Evolutionary conservation across 2,888 invertebrate genomes (phyloP).

Genomic region (Anorthoa munda): DNA sequence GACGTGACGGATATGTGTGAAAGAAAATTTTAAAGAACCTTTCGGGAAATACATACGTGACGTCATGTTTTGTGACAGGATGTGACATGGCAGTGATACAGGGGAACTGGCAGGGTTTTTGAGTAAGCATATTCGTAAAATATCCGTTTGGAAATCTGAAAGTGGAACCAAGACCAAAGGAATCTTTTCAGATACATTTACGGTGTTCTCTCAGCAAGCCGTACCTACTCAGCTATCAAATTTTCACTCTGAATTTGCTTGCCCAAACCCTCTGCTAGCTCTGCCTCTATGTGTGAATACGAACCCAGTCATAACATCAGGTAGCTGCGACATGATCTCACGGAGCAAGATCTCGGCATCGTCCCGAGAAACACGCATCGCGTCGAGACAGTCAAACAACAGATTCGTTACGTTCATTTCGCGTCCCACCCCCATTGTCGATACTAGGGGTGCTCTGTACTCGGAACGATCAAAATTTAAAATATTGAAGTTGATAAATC

Average conservation of each 20-base stretch:
- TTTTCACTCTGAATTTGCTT: too few relatives aligned
- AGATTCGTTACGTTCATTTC: constrained; percentile 82
- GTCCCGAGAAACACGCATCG: constrained; percentile 82
- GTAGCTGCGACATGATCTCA: constrained; percentile 77
- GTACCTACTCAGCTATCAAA: too few relatives aligned
- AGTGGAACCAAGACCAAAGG: too few relatives aligned
- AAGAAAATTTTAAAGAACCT: too few relatives aligned
- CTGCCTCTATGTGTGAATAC: constrained; percentile 20
- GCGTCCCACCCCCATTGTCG: constrained; percentile 69
- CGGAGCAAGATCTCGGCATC: constrained; percentile 77
- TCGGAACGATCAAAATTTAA: background rate
- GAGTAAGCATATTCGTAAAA: too few relatives aligned
- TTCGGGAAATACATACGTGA: too few relatives aligned
- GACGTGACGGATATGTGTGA: too few relatives aligned
- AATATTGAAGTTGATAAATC: background rate
- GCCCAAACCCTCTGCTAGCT: too few relatives aligned
- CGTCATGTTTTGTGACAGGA: background rate
- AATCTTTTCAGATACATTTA: too few relatives aligned
- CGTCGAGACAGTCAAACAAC: constrained; percentile 82
- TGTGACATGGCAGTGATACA: background rate
- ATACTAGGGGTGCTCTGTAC: constrained; percentile 79
- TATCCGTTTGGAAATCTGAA: too few relatives aligned
- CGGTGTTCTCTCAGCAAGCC: too few relatives aligned
- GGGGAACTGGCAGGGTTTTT: too few relatives aligned
- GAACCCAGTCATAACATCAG: constrained; percentile 82